Percentiles rank a stretch among this genome's conserved stretches.
Conservation (phyloP, 2,797 vertebrate genomes). For the Liasis olivaceus region DNA sequence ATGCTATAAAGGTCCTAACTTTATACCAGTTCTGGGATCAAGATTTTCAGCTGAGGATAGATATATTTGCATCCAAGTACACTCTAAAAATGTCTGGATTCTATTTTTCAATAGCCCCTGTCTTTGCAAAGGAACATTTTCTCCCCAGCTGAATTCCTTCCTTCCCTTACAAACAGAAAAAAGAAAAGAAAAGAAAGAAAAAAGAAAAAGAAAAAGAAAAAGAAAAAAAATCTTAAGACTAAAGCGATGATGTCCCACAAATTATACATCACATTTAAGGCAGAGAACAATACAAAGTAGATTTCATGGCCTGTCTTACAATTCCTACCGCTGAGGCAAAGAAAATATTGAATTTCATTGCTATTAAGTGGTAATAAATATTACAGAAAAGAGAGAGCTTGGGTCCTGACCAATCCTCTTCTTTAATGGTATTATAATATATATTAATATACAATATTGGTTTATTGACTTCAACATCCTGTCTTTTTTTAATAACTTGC, state of each 20-base stretch:
- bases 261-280: background rate
- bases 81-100: background rate
- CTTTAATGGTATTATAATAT: background rate
- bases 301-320: background rate
- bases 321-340: background rate
- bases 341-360: background rate
- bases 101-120: background rate
- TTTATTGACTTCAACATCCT: background rate
- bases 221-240: background rate
- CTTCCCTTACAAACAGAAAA: too few species aligned
- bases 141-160: background rate
- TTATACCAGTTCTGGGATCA: background rate
- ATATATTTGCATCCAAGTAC: background rate
- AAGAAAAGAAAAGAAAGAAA: too few species aligned
- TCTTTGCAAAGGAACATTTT: background rate
- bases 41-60: background rate
- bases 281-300: background rate
- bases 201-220: too few species aligned
- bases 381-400: background rate
- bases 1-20: background rate
- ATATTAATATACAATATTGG: constrained; percentile 17
- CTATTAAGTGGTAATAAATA: background rate
- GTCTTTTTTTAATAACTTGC: background rate
- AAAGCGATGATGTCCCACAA: background rate
- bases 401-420: background rate